Evolutionary conservation across 2,113 vertebrate genomes (phyloP).

Genomic region (Zeus faber): DNA sequence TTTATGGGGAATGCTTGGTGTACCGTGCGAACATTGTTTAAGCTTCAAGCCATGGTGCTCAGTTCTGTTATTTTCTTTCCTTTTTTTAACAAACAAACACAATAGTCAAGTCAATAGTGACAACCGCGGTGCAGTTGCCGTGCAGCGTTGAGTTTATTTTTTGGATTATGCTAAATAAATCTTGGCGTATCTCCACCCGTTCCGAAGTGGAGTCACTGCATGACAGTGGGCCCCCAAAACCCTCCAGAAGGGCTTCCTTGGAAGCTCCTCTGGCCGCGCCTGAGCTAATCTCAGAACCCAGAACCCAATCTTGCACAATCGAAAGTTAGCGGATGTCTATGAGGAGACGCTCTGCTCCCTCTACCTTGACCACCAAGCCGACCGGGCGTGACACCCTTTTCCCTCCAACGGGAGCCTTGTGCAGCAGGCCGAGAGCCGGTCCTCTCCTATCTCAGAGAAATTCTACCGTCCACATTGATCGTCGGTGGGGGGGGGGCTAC

Average conservation of each 20-base stretch:
- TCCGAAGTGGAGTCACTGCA: constrained; percentile 26
- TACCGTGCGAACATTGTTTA: no score
- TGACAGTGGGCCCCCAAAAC: constrained; percentile 47
- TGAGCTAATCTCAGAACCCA: constrained; percentile 65
- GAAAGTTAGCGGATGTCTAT: constrained; percentile 55
- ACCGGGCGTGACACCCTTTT: constrained; percentile 42
- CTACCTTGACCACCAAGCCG: constrained; percentile 57
- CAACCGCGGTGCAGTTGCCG: constrained; percentile 15
- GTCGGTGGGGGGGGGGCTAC: constrained; percentile 38
- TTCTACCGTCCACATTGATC: constrained; percentile 51
- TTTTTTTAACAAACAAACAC: no score
- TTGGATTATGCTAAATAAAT: constrained; percentile 3
- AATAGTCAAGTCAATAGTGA: neutral
- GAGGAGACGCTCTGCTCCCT: constrained; percentile 56
- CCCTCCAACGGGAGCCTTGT: constrained; percentile 32
- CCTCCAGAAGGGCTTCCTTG: constrained; percentile 47
- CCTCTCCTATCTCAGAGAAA: constrained; percentile 27
- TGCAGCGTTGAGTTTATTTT: constrained; percentile 14
- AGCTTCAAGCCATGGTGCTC: no score
- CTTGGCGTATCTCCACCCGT: constrained; percentile 28
- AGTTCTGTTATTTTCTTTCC: neutral
- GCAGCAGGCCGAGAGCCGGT: constrained; percentile 32
- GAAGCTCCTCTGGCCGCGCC: constrained; percentile 60
- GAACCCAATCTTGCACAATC: constrained; percentile 57
- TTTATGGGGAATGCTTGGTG: no score